These are phyloP conservation scores for Molorchus minor DNA, from an alignment of 2,888 invertebrate genomes.

Conservation along the genomic window DNA sequence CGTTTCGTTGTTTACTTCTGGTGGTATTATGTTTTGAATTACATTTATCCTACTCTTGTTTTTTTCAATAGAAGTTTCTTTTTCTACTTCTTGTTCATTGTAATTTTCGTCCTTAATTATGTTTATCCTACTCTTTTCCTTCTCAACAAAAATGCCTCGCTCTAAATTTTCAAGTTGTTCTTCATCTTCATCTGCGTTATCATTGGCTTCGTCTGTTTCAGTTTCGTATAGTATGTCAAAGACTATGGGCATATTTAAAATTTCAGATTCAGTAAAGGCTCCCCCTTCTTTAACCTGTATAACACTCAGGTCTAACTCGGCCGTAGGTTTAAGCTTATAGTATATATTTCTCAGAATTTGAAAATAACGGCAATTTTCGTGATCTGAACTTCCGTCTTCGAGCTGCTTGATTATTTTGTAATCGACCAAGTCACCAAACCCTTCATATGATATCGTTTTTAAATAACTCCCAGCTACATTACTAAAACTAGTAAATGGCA, in stretches of 20 bases:
- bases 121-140: conserved; percentile 1
- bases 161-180: too few relatives aligned
- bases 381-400: neutral
- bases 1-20: neutral
- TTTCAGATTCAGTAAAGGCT: neutral
- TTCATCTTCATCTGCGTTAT: too few relatives aligned
- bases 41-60: neutral
- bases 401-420: neutral
- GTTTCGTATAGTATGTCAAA: neutral
- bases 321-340: neutral
- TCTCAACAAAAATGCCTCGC: neutral
- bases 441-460: neutral
- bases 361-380: neutral
- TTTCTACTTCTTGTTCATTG: conserved; percentile 3
- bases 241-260: neutral
- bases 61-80: conserved; percentile 1
- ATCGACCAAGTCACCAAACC: neutral
- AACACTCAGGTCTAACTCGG: neutral
- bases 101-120: conserved; percentile 1
- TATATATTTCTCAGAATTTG: neutral
- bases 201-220: neutral
- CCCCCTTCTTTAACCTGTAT: neutral
- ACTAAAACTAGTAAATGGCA: neutral
- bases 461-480: neutral
- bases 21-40: conserved; percentile 1